A percentile compares a stretch with the other conserved stretches of the same genome.
phyloP scores from a whole-genome alignment of 1,140 invertebrate genomes.

The Ruditapes philippinarum region DNA sequence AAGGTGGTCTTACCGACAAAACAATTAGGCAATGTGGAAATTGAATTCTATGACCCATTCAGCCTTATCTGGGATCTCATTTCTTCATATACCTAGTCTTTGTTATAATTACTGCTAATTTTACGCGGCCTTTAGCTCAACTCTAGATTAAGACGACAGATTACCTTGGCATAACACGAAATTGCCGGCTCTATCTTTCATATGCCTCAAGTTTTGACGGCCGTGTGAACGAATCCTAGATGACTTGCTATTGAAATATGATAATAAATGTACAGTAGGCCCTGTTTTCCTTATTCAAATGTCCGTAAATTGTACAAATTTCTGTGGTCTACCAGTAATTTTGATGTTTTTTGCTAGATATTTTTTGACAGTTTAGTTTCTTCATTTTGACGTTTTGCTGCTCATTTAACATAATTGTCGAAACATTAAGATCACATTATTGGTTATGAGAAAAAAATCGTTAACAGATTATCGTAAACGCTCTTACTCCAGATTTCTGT shows the following conservation, averaged over 20 bases:
- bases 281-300: background rate
- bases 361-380: background rate
- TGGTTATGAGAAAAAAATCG: no score
- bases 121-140: slow-evolving; percentile 60
- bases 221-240: slow-evolving; percentile 30
- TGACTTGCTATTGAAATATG: slow-evolving; percentile 8
- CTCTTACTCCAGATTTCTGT: no score
- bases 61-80: slow-evolving; percentile 55
- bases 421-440: no score
- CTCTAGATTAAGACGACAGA: slow-evolving; percentile 25
- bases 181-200: background rate
- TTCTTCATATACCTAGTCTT: slow-evolving; percentile 38
- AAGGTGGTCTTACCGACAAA: slow-evolving; percentile 59
- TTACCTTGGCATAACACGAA: slow-evolving; percentile 45
- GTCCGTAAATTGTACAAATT: background rate
- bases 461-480: no score
- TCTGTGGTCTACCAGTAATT: background rate
- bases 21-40: slow-evolving; percentile 68
- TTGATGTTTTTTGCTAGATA: background rate
- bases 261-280: slow-evolving; percentile 15
- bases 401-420: no score
- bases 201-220: background rate
- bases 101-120: slow-evolving; percentile 67
- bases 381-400: no score
- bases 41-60: slow-evolving; percentile 68